These are phyloP conservation scores for Psittacula derbiana DNA, from an alignment of 2,797 vertebrate species.

Conservation along the genomic window DNA sequence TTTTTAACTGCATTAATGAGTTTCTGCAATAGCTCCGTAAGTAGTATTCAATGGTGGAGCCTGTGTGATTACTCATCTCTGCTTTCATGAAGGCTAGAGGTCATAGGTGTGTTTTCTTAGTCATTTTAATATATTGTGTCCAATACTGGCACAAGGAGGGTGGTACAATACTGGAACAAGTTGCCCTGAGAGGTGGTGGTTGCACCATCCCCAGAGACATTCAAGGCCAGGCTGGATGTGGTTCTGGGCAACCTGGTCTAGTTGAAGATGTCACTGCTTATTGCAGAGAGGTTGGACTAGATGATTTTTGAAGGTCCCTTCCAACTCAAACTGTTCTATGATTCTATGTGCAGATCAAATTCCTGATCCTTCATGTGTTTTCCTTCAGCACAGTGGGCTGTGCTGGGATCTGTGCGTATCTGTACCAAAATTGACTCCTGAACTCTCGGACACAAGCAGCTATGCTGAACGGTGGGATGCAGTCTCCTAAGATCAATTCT, in stretches of 20 bases:
- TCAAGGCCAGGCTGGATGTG: background rate
- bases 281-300: background rate
- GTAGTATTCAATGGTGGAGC: background rate
- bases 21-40: background rate
- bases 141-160: background rate
- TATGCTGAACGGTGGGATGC: accelerated
- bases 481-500: background rate
- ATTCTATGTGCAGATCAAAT: background rate
- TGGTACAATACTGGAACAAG: background rate
- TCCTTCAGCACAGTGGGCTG: background rate
- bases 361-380: accelerated
- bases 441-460: accelerated
- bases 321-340: background rate
- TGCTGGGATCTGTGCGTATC: background rate
- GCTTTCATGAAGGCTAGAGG: background rate
- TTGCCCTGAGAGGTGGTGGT: background rate
- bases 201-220: background rate
- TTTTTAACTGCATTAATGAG: background rate
- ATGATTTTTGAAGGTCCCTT: background rate
- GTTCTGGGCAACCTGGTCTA: background rate
- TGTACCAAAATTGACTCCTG: background rate
- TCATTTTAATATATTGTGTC: background rate
- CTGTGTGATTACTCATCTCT: background rate
- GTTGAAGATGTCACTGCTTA: background rate
- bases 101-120: background rate